Conservation (phyloP, 2,113 vertebrate genomes). For the Cephalopholis sonnerati region DNA sequence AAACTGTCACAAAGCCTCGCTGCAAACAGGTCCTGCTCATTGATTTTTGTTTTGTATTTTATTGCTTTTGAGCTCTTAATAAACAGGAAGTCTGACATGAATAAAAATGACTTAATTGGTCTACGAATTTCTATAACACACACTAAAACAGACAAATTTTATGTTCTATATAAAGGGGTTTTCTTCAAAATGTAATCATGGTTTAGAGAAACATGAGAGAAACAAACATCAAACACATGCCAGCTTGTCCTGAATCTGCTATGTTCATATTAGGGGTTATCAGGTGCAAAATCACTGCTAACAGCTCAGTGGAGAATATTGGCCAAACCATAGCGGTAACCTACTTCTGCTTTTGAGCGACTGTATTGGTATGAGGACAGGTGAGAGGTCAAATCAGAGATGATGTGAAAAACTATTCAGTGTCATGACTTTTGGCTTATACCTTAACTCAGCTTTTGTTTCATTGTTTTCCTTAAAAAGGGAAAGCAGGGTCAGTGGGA, state of each 20-base stretch:
- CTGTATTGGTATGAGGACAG: neutral
- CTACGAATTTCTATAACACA: neutral
- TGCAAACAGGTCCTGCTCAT: conserved; percentile 1
- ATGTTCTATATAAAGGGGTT: neutral
- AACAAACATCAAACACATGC: neutral
- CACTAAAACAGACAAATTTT: neutral
- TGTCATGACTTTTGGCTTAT: neutral
- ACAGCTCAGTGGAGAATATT: neutral
- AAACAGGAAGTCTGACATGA: neutral
- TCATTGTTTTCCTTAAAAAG: neutral
- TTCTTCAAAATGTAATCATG: neutral
- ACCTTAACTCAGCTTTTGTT: neutral
- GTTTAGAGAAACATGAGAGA: neutral
- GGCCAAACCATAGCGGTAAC: too few species aligned
- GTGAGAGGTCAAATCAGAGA: neutral
- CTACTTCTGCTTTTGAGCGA: neutral
- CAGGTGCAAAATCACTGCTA: neutral
- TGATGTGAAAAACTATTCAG: neutral
- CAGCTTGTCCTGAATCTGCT: neutral
- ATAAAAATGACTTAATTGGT: neutral
- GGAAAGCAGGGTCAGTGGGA: too few species aligned
- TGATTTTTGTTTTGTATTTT: neutral
- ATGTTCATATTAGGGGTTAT: neutral
- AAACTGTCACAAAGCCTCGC: neutral
- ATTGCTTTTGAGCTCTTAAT: neutral